phyloP scores from a whole-genome alignment of 2,888 invertebrate genomes.

The Acleris emargana region DNA sequence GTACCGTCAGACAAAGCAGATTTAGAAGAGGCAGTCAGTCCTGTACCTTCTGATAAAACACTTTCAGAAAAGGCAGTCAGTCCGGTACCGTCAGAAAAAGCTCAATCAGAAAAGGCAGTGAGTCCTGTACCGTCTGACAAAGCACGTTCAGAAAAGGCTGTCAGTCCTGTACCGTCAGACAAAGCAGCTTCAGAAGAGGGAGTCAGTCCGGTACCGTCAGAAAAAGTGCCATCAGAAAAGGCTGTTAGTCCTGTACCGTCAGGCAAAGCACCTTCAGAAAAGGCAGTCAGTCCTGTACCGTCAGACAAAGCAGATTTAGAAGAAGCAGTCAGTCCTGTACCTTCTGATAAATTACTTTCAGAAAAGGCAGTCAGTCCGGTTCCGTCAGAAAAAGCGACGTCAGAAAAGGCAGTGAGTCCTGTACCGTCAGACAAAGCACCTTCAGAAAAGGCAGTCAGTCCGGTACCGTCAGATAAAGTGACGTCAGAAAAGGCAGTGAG shows the following conservation, averaged over 20 bases:
- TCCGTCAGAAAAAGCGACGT: background rate
- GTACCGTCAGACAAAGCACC: slow-evolving; percentile 17
- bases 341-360: background rate
- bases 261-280: background rate
- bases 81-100: background rate
- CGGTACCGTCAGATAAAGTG: slow-evolving; percentile 10
- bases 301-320: background rate
- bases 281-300: slow-evolving; percentile 2
- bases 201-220: slow-evolving; percentile 4
- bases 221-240: background rate
- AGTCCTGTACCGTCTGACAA: slow-evolving; percentile 17
- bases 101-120: slow-evolving; percentile 14
- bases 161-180: slow-evolving; percentile 19
- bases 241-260: background rate
- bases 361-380: slow-evolving; percentile 16
- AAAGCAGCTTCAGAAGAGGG: background rate
- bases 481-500: slow-evolving; percentile 13
- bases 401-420: slow-evolving; percentile 27
- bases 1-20: background rate
- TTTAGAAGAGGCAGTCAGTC: slow-evolving; percentile 17
- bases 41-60: too few species aligned
- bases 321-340: slow-evolving; percentile 2
- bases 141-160: slow-evolving; percentile 17
- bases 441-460: slow-evolving; percentile 25
- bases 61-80: too few species aligned